Base-by-base conservation (phyloP, 2,113 vertebrate species). In the Cyprinodon variegatus region DNA sequence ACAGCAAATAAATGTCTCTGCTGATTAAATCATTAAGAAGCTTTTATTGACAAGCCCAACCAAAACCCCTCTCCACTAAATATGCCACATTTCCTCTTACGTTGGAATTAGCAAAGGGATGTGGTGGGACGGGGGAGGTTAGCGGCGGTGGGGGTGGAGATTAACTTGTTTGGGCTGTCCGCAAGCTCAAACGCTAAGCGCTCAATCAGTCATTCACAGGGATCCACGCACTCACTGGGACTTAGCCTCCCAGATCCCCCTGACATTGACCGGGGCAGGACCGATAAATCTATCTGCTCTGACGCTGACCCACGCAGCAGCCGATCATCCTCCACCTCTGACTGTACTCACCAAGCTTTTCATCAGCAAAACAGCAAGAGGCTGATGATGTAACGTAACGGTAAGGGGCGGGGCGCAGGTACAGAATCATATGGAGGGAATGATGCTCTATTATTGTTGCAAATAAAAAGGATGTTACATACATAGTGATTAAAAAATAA, bases 21-120 rank as follows among this genome's bases (percentile, higher is more conserved):
- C 84, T 93, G 92, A 94, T 94, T 92, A 91, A 92, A 93, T 93
- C 91, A 92, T 93, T 94, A 94, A 93, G 89, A 86, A 91, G 93
- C 87, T 92, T 94, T 92, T 65, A 70, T 76, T 69, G 71, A 81
- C 72, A 4, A 78, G 68, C 69, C 61, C 77, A 37, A 36, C 79
- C 91, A 91, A 93, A 93, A 76, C 78, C 90, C 29, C 83, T 84
- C 83, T 85, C 77, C 85, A 76, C 82, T 82, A 22, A 78, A 88
- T 82, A 67, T 80, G 61, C 69, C 63, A 68, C 60, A 2, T 36
- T 39, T 68, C 60, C 63, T 38, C 72, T 72, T 39, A 48, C 86
- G 85, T 39, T 68, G 72, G 84, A 78, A 86, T 75, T 81, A 86
- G 89, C 4, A 85, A 62, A 68, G 76, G 83, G 87, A 82, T 61